phyloP scores from a whole-genome alignment of 1,140 invertebrate species.

The Macrostomum lignano region DNA sequence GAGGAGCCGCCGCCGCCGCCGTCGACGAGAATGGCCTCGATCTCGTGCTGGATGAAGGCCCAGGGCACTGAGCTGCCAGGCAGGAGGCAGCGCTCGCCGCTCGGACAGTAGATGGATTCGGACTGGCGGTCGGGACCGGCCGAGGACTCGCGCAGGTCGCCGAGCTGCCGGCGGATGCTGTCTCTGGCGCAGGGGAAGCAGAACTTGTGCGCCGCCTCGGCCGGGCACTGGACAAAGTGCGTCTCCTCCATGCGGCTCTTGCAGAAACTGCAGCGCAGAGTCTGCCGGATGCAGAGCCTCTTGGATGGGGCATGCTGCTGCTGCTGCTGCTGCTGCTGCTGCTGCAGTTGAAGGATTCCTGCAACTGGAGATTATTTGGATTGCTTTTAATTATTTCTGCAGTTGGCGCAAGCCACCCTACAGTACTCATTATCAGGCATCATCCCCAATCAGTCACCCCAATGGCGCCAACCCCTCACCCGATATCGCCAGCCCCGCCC shows the following conservation, averaged over 20 bases:
- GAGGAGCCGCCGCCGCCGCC: no score
- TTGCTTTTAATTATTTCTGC: no score
- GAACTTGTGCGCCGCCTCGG: conserved; percentile 85
- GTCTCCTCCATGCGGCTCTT: conserved; percentile 90
- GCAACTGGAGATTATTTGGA: no score
- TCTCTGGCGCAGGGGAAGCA: conserved; percentile 96
- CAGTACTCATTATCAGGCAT: no score
- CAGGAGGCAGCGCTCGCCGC: conserved; percentile 39
- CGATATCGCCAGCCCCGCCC: no score
- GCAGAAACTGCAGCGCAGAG: conserved; percentile 62
- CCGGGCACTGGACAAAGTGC: conserved; percentile 96
- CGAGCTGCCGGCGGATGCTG: conserved; percentile 73
- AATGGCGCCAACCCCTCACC: no score
- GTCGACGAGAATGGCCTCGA: no score
- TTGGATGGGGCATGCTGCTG: no score
- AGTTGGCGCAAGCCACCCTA: no score
- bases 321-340: no score
- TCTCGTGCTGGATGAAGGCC: conserved; percentile 98
- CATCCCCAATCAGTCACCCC: no score
- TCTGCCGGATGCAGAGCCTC: conserved; percentile 10
- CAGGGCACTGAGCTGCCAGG: conserved; percentile 83
- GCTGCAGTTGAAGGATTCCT: no score
- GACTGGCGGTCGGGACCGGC: conserved; percentile 31
- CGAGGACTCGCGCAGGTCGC: background rate
- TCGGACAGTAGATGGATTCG: conserved; percentile 33